phyloP scores from a whole-genome alignment of 1,140 invertebrate genomes.

The Sitophilus oryzae region DNA sequence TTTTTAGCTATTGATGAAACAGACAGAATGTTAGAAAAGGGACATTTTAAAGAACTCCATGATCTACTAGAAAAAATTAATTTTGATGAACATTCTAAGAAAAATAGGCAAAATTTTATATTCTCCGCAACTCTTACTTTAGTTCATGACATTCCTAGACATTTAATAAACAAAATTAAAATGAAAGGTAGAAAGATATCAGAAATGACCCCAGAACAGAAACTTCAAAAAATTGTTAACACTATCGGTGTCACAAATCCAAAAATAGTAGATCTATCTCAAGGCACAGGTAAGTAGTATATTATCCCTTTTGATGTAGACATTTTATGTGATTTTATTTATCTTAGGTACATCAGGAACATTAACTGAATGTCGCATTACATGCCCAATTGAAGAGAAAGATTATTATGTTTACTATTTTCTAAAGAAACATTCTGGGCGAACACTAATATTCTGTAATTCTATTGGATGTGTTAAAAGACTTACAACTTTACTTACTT shows the following conservation, averaged over 20 bases:
- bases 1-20: conserved; percentile 97
- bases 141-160: conserved; percentile 74
- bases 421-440: conserved; percentile 72
- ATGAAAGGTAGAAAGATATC: conserved; percentile 53
- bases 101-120: conserved; percentile 83
- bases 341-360: conserved; percentile 69
- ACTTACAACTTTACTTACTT: conserved; percentile 72
- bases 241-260: conserved; percentile 79
- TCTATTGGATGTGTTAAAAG: conserved; percentile 89
- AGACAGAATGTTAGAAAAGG: conserved; percentile 94
- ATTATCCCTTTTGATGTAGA: neutral
- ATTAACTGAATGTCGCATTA: conserved; percentile 77
- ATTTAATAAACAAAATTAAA: conserved; percentile 61
- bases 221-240: conserved; percentile 63
- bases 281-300: conserved; percentile 45
- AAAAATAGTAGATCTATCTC: conserved; percentile 90
- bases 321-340: conserved; percentile 2
- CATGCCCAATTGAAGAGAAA: conserved; percentile 73
- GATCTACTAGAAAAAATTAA: conserved; percentile 79
- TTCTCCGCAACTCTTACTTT: conserved; percentile 97
- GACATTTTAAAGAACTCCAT: conserved; percentile 91
- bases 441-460: conserved; percentile 96
- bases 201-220: conserved; percentile 63
- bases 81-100: conserved; percentile 52
- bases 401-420: conserved; percentile 95